Conservation (phyloP, 2,888 invertebrate genomes). For the Agrotis segetum region DNA sequence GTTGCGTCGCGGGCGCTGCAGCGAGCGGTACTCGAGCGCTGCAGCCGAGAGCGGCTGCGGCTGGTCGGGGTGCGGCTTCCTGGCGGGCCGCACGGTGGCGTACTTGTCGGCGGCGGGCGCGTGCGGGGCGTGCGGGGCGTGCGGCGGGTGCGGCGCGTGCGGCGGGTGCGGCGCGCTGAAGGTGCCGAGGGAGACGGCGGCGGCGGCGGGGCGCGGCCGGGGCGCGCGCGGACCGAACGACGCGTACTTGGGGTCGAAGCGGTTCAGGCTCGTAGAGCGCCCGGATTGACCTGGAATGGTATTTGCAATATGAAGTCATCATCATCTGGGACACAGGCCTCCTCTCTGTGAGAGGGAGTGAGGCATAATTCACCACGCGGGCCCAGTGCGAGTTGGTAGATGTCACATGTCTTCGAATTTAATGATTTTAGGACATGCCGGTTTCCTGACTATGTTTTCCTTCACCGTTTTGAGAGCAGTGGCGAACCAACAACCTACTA, state of each 20-base stretch:
- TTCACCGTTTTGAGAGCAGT: too few relatives aligned
- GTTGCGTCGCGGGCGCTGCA: slow-evolving; percentile 89
- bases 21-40: slow-evolving; percentile 91
- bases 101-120: slow-evolving; percentile 80
- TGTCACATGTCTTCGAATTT: too few relatives aligned
- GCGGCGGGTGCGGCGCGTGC: slow-evolving; percentile 65
- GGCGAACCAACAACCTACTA: too few relatives aligned
- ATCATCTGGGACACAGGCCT: too few relatives aligned
- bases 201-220: slow-evolving; percentile 85
- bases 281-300: slow-evolving; percentile 77
- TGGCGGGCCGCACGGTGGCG: slow-evolving; percentile 85
- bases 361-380: too few relatives aligned
- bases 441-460: too few relatives aligned
- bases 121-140: slow-evolving; percentile 66
- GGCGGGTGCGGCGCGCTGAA: slow-evolving; percentile 69
- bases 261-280: slow-evolving; percentile 89
- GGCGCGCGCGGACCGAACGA: slow-evolving; percentile 89
- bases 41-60: slow-evolving; percentile 90
- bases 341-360: too few relatives aligned
- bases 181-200: slow-evolving; percentile 78
- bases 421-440: too few relatives aligned
- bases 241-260: slow-evolving; percentile 91
- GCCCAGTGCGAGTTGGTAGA: too few relatives aligned
- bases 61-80: slow-evolving; percentile 73
- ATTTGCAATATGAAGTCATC: neutral